Evolutionary conservation across 2,797 vertebrate genomes (phyloP).

Genomic region (Delichon dasypus): DNA sequence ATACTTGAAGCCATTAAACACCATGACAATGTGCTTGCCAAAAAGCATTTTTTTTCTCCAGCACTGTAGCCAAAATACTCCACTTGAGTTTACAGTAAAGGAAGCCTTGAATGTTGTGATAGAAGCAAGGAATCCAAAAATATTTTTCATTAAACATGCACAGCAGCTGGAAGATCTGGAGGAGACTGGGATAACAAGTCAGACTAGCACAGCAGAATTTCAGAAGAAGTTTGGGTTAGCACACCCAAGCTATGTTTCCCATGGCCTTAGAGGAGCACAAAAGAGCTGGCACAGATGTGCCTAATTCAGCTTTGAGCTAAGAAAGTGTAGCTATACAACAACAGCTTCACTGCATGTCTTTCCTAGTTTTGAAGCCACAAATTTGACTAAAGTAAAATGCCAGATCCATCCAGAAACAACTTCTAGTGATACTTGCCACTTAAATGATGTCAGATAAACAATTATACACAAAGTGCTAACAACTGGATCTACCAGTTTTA

Average conservation of each 20-base stretch:
- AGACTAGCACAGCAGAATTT: neutral
- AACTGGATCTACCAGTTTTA: neutral
- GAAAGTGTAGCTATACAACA: neutral
- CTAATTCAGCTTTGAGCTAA: neutral
- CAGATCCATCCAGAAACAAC: neutral
- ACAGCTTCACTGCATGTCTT: neutral
- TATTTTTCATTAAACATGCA: neutral
- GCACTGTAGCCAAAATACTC: neutral
- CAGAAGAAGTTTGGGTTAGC: neutral
- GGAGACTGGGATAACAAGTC: neutral
- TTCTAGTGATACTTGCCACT: neutral
- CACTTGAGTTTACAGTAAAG: accelerated
- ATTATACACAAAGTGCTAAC: neutral
- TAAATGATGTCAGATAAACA: neutral
- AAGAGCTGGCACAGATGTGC: neutral
- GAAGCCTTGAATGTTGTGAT: neutral
- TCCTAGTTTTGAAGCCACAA: neutral
- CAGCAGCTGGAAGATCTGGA: neutral
- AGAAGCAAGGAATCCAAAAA: neutral
- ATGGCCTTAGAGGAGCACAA: neutral
- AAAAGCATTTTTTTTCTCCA: neutral
- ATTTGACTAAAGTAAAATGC: neutral
- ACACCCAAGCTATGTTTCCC: neutral
- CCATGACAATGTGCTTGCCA: neutral
- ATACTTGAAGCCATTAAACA: neutral